Evolutionary conservation across 2,113 vertebrate genomes (phyloP), one percentile per base, ranked within the genome.

Genomic region (Sapajus apella): DNA sequence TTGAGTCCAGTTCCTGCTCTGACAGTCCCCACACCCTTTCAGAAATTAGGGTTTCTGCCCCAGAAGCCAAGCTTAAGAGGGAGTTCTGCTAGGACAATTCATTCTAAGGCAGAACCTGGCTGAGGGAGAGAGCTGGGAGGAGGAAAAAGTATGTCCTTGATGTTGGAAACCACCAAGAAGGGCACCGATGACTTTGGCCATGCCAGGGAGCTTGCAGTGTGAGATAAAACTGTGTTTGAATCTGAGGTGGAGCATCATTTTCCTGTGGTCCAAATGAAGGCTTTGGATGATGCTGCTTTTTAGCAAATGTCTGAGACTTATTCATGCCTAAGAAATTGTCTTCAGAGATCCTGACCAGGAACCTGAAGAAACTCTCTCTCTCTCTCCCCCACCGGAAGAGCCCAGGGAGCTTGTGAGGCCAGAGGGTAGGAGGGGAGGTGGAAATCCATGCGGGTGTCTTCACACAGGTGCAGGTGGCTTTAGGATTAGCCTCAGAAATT

Each of bases 21-120:
- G 52, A 30, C 0, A 0, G 76, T 20, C 3, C 14, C 25, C 61
- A 43, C 0, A 1, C 1, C 21, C 23, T 45, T 66, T 77, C 27
- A 77, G 58, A 72, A 80, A 58, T 35, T n/a, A 50, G 13, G 1
- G 18, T 27, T 68, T 43, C 30, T 95, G 27, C 10, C 6, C 30
- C 43, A 14, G 55, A 80, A 94, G 64, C 27, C 83, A 93, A 16
- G 43, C 2, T 30, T 35, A 8, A 82, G 80, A 52, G 76, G 40
- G 43, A 66, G 8, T 30, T 80, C 50, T n/a, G 43, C 11, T 11
- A 85, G 17, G 73, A 64, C 5, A 47, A 4, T 2, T 79, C 40
- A 84, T 87, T 84, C 18, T 70, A 56, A 85, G 43, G 87, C 37
- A 70, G 30, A 21, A 5, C 12, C 47, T 5, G 10, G 14, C 17